Percentiles rank a stretch among this genome's conserved stretches.
Conservation (phyloP, 2,113 vertebrate genomes). For the Oryzias melastigma region DNA sequence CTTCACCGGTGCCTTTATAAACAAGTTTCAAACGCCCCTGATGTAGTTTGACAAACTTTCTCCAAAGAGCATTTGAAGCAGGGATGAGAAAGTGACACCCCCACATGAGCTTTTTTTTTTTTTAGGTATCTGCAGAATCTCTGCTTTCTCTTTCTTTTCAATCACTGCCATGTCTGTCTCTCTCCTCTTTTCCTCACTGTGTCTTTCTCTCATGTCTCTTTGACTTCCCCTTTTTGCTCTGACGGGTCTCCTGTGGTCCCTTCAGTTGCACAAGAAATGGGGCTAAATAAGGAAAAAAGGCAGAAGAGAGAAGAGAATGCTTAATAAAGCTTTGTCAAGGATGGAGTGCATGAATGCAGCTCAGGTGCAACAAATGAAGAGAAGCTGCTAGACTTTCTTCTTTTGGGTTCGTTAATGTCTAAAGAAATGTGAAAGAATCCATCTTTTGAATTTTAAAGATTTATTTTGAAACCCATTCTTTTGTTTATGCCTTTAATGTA, state of each 20-base stretch:
- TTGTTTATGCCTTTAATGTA: conserved; percentile 14
- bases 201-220: conserved; percentile 26
- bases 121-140: conserved; percentile 51
- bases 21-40: conserved; percentile 76
- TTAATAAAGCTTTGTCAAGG: conserved; percentile 55
- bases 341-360: conserved; percentile 43
- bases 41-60: conserved; percentile 83
- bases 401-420: conserved; percentile 4
- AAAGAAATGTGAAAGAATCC: neutral
- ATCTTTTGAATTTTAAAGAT: conserved; percentile 3
- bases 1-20: conserved; percentile 71
- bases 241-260: conserved; percentile 74
- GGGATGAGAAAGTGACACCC: conserved; percentile 74
- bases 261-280: conserved; percentile 67
- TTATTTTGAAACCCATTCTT: neutral
- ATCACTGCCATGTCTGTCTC: conserved; percentile 55
- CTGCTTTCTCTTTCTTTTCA: conserved; percentile 60
- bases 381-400: conserved; percentile 15
- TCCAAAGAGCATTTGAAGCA: conserved; percentile 76
- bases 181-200: conserved; percentile 7
- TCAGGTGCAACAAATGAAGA: conserved; percentile 45
- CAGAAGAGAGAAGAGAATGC: conserved; percentile 40
- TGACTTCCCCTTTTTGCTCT: conserved; percentile 35
- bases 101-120: conserved; percentile 49
- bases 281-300: conserved; percentile 54